phyloP scores from a whole-genome alignment of 2,888 invertebrate genomes.

The Strigamia crassipes region DNA sequence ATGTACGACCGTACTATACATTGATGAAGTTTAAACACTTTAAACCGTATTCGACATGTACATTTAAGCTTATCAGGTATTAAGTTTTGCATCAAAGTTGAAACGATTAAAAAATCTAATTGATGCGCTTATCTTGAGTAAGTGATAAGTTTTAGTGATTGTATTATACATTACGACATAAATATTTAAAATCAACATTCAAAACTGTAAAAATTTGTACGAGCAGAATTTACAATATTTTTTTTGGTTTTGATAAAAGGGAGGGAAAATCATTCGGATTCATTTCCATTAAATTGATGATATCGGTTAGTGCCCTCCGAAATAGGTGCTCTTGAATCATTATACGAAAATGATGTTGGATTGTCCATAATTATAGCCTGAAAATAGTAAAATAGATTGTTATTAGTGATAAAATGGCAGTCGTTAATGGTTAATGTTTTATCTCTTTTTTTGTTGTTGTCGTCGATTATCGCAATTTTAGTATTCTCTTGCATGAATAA shows the following conservation, averaged over 20 bases:
- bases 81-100: neutral
- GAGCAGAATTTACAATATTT: neutral
- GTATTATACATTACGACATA: neutral
- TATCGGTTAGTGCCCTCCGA: neutral
- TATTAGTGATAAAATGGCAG: neutral
- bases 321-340: neutral
- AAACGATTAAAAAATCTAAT: neutral
- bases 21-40: neutral
- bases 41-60: neutral
- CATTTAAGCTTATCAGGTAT: neutral
- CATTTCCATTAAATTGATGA: neutral
- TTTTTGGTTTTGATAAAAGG: neutral
- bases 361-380: conserved; percentile 16
- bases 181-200: neutral
- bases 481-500: neutral
- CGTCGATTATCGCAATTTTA: neutral
- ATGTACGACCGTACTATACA: neutral
- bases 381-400: neutral
- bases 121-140: neutral
- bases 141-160: neutral
- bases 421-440: conserved; percentile 3
- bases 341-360: conserved; percentile 16
- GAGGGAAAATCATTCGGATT: neutral
- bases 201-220: neutral
- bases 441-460: neutral